phyloP scores from a whole-genome alignment of 2,797 vertebrate species.

The Phalanger gymnotis region DNA sequence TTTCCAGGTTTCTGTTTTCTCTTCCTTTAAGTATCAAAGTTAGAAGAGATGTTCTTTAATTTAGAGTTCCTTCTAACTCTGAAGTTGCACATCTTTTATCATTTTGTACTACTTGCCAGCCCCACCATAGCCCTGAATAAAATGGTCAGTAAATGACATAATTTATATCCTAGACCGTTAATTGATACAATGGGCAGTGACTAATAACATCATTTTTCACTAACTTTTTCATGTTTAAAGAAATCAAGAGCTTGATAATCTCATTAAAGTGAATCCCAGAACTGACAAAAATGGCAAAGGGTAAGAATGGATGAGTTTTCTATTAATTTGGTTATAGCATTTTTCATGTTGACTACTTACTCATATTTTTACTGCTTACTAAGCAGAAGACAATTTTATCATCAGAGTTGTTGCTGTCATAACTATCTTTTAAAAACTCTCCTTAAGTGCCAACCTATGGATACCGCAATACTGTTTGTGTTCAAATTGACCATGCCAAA shows the following conservation, averaged over 20 bases:
- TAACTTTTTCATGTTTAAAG: constrained; percentile 66
- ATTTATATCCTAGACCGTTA: constrained; percentile 8
- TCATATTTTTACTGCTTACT: constrained; percentile 33
- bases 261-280: constrained; percentile 56
- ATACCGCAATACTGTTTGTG: constrained; percentile 11
- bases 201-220: constrained; percentile 31
- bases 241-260: constrained; percentile 75
- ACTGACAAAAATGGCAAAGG: constrained; percentile 64
- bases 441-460: constrained; percentile 29
- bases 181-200: constrained; percentile 22
- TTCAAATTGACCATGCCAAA: constrained; percentile 27
- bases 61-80: neutral
- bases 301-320: constrained; percentile 56
- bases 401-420: constrained; percentile 39
- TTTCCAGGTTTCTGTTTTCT: neutral
- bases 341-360: neutral
- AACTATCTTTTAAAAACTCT: constrained; percentile 47
- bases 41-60: neutral
- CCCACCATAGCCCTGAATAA: neutral
- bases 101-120: neutral
- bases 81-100: constrained; percentile 27
- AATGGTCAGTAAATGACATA: constrained; percentile 13
- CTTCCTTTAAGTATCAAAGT: neutral
- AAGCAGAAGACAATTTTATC: constrained; percentile 30
- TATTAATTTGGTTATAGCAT: neutral